Base-by-base conservation (phyloP, 1,140 invertebrate genomes). In the Pristionchus pacificus region DNA sequence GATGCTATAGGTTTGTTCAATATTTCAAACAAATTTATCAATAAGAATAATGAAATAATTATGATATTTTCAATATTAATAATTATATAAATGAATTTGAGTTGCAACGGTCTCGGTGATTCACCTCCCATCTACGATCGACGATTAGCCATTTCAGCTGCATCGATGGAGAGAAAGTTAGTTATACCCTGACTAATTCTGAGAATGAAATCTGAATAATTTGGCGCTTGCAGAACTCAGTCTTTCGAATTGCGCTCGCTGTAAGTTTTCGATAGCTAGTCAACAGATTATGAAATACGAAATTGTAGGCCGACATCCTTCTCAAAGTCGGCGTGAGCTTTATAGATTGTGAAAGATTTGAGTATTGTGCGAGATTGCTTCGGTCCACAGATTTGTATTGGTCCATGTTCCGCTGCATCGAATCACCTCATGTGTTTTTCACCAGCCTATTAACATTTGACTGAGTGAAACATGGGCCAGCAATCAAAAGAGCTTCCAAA, bases 1-100 rank as follows among this genome's bases (percentile, higher is more conserved):
- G 83, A 28, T 80, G 79, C 49, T 80, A 80, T 61, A 60, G 65
- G 25, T 60, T 60, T 0, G 55, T 67, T 25, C 57, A 59, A 58
- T 59, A 32, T 60, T 19, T 33, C 1, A 66, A 66, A 66, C 65
- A 57, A 0, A 24, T 66, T 2, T 57, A 66, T 10, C 24, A 29
- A 15, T 38, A 57, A 0, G 59, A 66, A n/a, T 57, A 38, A 33
- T 28, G 38, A 19, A 24, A 24, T 57, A 57, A 57, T 57, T 57
- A 57, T 19, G 24, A 19, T 57, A 57, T 19, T 57, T 57, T 57
- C 0, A 19, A 57, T 57, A 57, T 57, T 57, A 19, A 57, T 24
- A 19, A 57, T 57, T 57, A 19, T 57, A 19, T 19, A 57, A 57
- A 19, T 24, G 19, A 0, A 57, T 0, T 57, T 57, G 19, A 57